Percentiles rank a stretch among this genome's conserved stretches.
Conservation (phyloP, 2,888 invertebrate genomes). For the Corythucha ciliata region DNA sequence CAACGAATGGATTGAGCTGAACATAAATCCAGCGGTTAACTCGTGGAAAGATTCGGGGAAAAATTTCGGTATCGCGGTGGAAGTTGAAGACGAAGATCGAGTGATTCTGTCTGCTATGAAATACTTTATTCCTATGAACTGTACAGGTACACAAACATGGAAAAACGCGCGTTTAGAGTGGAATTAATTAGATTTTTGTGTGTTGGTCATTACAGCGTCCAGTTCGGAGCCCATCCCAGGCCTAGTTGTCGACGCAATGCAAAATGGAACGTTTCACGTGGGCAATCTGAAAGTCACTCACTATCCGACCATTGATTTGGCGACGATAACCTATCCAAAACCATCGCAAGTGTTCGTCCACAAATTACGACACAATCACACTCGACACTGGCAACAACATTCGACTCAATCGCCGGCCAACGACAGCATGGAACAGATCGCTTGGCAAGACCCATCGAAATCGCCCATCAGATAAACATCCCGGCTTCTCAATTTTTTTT, state of each 20-base stretch:
- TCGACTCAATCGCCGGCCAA: constrained; percentile 19
- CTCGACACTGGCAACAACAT: constrained; percentile 1
- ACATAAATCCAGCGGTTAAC: constrained; percentile 44
- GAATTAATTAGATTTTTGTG: too few relatives aligned
- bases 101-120: constrained; percentile 44
- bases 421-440: constrained; percentile 22
- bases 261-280: constrained; percentile 20
- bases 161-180: too few relatives aligned
- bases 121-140: constrained; percentile 46
- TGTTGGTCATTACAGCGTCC: too few relatives aligned
- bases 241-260: constrained; percentile 20
- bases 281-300: too few relatives aligned
- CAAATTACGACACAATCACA: constrained; percentile 15
- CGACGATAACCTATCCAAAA: constrained; percentile 18
- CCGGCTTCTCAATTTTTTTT: too few relatives aligned
- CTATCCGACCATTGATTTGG: constrained; percentile 20
- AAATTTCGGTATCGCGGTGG: constrained; percentile 46
- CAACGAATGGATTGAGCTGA: constrained; percentile 45
- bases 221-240: constrained; percentile 17
- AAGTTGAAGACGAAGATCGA: constrained; percentile 53
- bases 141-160: too few relatives aligned
- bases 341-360: constrained; percentile 11
- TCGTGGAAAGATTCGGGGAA: constrained; percentile 42
- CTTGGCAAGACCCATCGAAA: constrained; percentile 23
- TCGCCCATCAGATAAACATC: too few relatives aligned